Evolutionary conservation across 2,797 vertebrate species (phyloP).

Genomic region (Melanotaenia boesemani): DNA sequence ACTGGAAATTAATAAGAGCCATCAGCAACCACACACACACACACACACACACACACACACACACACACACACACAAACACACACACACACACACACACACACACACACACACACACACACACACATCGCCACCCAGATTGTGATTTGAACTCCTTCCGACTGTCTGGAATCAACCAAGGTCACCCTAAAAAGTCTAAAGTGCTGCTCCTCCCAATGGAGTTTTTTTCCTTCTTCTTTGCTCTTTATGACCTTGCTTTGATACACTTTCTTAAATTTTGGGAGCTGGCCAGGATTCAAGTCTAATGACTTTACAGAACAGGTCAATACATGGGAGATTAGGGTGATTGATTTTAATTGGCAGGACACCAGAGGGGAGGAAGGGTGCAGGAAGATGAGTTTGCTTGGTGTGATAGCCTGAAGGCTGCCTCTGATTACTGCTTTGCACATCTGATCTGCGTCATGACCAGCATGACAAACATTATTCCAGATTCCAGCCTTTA

Average conservation of each 20-base stretch:
- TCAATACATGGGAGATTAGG: slow-evolving; percentile 57
- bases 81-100: slow-evolving; percentile 28
- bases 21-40: slow-evolving; percentile 32
- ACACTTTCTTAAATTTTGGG: slow-evolving; percentile 30
- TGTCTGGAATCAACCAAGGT: slow-evolving; percentile 65
- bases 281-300: slow-evolving; percentile 24
- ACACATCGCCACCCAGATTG: slow-evolving; percentile 37
- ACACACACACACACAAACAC: slow-evolving; percentile 27
- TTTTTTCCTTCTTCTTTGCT: slow-evolving; percentile 18
- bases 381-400: background rate
- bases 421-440: background rate
- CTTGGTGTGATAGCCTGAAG: slow-evolving; percentile 4
- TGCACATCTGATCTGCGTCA: slow-evolving; percentile 9
- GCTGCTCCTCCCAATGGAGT: slow-evolving; percentile 17
- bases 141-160: slow-evolving; percentile 28
- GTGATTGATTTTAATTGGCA: slow-evolving; percentile 61
- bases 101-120: slow-evolving; percentile 24
- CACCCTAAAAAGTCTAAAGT: slow-evolving; percentile 25
- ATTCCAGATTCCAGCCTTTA: background rate
- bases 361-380: slow-evolving; percentile 34
- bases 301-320: slow-evolving; percentile 39
- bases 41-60: slow-evolving; percentile 29
- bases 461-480: background rate
- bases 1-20: slow-evolving; percentile 64
- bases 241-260: slow-evolving; percentile 47